phyloP scores from a whole-genome alignment of 2,797 vertebrate species.

The Alosa sapidissima region DNA sequence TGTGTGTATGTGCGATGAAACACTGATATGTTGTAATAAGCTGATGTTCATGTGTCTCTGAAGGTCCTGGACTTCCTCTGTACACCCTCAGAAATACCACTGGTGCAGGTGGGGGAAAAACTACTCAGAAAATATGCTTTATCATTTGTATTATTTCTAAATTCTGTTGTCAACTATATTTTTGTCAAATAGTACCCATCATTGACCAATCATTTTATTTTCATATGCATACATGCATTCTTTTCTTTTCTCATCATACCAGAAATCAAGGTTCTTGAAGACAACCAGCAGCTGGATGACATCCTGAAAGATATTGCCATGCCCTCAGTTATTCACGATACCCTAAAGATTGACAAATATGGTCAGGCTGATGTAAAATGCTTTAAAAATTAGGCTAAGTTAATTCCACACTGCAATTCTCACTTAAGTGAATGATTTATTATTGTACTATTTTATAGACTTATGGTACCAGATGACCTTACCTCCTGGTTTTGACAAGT shows the following conservation, averaged over 20 bases:
- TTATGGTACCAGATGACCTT: constrained; percentile 94
- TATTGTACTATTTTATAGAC: constrained; percentile 63
- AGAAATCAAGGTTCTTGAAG: constrained; percentile 81
- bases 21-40: not conserved
- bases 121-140: too few relatives aligned
- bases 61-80: constrained; percentile 86
- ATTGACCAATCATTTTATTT: constrained; percentile 34
- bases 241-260: constrained; percentile 18
- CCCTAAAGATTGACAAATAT: constrained; percentile 67
- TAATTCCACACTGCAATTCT: not conserved
- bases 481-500: constrained; percentile 86
- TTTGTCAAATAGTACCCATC: not conserved
- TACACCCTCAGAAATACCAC: constrained; percentile 52
- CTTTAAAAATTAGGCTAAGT: not conserved
- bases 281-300: constrained; percentile 75
- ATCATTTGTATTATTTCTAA: not conserved
- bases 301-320: constrained; percentile 78
- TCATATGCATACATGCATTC: constrained; percentile 24
- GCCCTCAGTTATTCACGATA: constrained; percentile 72
- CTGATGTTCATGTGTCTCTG: constrained; percentile 37
- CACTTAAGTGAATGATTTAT: not conserved
- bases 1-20: not conserved
- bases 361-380: constrained; percentile 70
- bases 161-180: not conserved
- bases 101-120: constrained; percentile 47